Conservation (phyloP, 1,140 invertebrate genomes). For the Ylistrum balloti region DNA sequence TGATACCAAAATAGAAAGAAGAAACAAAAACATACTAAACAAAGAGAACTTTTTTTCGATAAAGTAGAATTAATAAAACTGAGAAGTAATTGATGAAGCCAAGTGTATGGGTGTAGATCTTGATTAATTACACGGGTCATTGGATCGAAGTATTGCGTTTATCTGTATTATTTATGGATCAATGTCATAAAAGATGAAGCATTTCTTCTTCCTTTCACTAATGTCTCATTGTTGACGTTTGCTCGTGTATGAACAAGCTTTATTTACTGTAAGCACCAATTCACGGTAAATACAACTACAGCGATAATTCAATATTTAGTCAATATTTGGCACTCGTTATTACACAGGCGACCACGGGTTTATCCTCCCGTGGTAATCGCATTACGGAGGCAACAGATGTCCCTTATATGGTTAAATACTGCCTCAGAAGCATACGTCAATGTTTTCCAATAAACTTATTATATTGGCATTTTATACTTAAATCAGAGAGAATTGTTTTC, state of each 20-base stretch:
- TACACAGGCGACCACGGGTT: neutral
- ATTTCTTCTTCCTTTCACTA: neutral
- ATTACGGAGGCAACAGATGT: neutral
- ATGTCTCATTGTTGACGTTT: neutral
- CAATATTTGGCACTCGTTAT: slow-evolving; percentile 38
- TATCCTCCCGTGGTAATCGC: neutral
- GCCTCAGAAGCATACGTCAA: neutral
- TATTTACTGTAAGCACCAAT: neutral
- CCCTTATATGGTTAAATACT: neutral
- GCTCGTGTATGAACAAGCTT: neutral
- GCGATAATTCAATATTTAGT: slow-evolving; percentile 12
- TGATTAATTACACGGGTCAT: neutral
- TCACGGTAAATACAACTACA: neutral
- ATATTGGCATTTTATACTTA: neutral
- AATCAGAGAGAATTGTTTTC: no score
- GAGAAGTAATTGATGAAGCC: no score
- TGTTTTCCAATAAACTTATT: slow-evolving; percentile 11
- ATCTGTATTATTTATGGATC: neutral
- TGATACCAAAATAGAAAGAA: no score
- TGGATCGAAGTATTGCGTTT: neutral
- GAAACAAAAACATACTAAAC: no score
- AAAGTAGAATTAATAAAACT: no score
- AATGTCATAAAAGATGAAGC: slow-evolving; percentile 19
- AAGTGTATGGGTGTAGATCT: no score
- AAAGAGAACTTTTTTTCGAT: no score